A percentile compares a stretch with the other conserved stretches of the same genome.
Evolutionary conservation across 2,888 invertebrate genomes (phyloP).

Genomic region (Cyclophora albipunctata): DNA sequence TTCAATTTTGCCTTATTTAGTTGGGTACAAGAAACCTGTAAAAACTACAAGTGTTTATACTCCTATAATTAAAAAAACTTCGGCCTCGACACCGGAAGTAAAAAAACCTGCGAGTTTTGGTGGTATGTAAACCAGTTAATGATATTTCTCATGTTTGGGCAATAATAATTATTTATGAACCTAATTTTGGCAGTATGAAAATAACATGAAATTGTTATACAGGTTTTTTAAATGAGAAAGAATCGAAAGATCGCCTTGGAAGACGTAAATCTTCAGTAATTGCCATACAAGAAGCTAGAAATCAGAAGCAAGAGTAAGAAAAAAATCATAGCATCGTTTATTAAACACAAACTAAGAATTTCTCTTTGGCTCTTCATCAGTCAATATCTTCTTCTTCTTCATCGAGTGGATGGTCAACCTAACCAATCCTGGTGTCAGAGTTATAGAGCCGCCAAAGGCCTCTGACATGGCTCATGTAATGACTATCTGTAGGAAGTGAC

Average conservation of each 20-base stretch:
- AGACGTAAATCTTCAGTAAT: constrained; percentile 64
- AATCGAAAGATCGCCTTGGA: constrained; percentile 62
- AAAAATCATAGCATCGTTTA: too few relatives aligned
- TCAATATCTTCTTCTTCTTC: too few relatives aligned
- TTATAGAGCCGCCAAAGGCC: too few relatives aligned
- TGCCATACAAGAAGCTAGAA: constrained; percentile 50
- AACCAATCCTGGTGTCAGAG: too few relatives aligned
- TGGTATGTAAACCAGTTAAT: constrained; percentile 32
- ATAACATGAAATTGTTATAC: constrained; percentile 3
- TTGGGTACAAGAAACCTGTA: constrained; percentile 70
- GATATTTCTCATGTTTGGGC: too few relatives aligned
- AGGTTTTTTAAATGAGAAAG: constrained; percentile 65
- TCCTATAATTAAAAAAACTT: constrained; percentile 71
- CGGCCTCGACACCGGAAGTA: constrained; percentile 41
- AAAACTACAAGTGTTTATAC: constrained; percentile 72
- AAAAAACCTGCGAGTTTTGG: constrained; percentile 72
- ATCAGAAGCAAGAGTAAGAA: constrained; percentile 67
- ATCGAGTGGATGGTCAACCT: too few relatives aligned
- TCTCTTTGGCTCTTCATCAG: too few relatives aligned
- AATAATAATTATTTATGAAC: too few relatives aligned
- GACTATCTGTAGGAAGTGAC: too few relatives aligned
- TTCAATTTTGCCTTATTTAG: constrained; percentile 85
- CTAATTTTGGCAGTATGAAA: too few relatives aligned
- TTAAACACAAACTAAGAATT: too few relatives aligned
- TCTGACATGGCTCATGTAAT: too few relatives aligned